Percentiles rank a stretch among this genome's conserved stretches.
phyloP scores from a whole-genome alignment of 2,113 vertebrate genomes.

The Forbesichthys agassizii region DNA sequence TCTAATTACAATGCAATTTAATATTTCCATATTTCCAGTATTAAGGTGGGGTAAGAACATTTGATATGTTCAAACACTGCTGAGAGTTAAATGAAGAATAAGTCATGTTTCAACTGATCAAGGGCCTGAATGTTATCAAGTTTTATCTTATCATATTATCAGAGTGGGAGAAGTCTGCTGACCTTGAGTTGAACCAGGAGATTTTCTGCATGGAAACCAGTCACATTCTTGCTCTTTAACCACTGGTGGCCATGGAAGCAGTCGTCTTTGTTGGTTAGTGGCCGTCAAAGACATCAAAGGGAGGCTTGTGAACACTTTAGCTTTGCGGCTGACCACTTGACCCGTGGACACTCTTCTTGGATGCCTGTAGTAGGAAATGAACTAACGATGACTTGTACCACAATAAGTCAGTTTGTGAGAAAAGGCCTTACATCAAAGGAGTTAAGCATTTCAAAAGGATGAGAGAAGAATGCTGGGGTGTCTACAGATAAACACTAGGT shows the following conservation, averaged over 20 bases:
- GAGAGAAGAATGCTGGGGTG: conserved; percentile 24
- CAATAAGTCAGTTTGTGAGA: conserved; percentile 45
- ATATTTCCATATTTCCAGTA: conserved; percentile 20
- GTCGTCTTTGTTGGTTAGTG: conserved; percentile 62
- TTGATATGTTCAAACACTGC: too few relatives aligned
- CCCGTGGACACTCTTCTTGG: conserved; percentile 45
- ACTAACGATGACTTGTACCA: conserved; percentile 61
- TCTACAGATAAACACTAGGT: conserved; percentile 48
- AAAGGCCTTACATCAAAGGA: conserved; percentile 43
- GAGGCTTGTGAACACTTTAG: conserved; percentile 45
- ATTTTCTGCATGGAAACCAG: conserved; percentile 34
- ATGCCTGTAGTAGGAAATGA: conserved; percentile 65
- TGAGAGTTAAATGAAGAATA: too few relatives aligned
- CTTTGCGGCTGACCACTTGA: conserved; percentile 72
- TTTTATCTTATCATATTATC: neutral
- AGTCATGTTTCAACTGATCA: too few relatives aligned
- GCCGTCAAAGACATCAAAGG: conserved; percentile 72
- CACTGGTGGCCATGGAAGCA: conserved; percentile 69
- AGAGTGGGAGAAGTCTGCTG: conserved; percentile 60
- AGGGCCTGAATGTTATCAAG: conserved; percentile 1
- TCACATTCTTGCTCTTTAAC: conserved; percentile 68
- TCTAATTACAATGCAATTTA: conserved; percentile 6
- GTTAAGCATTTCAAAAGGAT: conserved; percentile 46
- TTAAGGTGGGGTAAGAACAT: conserved; percentile 9
- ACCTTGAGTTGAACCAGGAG: conserved; percentile 70